Evolutionary conservation across 2,113 vertebrate species (phyloP).

Genomic region (Protobothrops mucrosquamatus): DNA sequence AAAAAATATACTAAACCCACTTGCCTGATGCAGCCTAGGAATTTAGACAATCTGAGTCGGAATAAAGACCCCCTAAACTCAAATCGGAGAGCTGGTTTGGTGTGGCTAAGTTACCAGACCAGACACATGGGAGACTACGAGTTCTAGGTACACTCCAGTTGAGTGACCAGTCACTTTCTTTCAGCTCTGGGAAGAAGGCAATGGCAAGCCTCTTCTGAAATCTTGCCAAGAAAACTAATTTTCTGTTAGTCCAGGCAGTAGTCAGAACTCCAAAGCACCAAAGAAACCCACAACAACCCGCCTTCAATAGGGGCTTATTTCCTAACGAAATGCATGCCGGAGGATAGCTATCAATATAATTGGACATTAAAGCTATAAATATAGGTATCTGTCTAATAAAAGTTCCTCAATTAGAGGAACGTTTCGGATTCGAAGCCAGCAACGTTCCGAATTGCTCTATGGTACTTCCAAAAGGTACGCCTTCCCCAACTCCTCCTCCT

Average conservation of each 20-base stretch:
- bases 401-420: neutral
- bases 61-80: neutral
- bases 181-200: neutral
- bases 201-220: neutral
- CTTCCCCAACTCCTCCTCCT: neutral
- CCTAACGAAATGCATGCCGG: neutral
- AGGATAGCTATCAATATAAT: neutral
- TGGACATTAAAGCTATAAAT: neutral
- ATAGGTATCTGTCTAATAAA: neutral
- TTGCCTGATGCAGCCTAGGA: neutral
- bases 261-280: neutral
- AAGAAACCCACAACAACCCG: neutral
- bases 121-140: neutral
- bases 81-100: neutral
- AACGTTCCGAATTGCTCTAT: neutral
- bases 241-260: neutral
- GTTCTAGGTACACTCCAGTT: neutral
- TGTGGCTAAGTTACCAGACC: neutral
- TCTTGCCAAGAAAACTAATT: neutral
- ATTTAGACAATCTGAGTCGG: neutral
- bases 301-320: neutral
- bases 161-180: neutral
- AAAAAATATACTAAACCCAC: neutral
- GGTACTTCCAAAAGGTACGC: neutral
- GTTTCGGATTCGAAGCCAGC: neutral